A percentile compares a stretch with the other conserved stretches of the same genome.
Evolutionary conservation across 2,797 vertebrate species (phyloP).

Genomic region (Catostomus latipinnis): DNA sequence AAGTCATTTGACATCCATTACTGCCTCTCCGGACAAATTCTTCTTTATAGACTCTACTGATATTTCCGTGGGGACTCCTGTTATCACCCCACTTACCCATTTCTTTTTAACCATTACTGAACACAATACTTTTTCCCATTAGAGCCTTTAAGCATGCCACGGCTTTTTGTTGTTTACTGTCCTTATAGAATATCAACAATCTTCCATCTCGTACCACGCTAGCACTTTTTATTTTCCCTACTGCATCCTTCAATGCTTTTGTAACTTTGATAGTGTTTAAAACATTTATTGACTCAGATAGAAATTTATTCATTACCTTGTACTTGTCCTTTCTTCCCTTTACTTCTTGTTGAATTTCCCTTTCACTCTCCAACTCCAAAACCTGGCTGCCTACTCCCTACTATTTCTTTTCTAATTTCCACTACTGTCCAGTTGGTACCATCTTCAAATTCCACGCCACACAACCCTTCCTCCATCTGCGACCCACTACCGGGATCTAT

Average conservation of each 20-base stretch:
- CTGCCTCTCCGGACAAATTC: background rate
- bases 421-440: background rate
- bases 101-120: background rate
- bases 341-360: background rate
- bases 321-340: background rate
- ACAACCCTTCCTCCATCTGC: too few relatives aligned
- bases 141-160: background rate
- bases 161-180: background rate
- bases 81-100: background rate
- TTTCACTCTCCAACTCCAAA: background rate
- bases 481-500: too few relatives aligned
- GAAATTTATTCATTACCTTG: background rate
- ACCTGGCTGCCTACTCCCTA: background rate
- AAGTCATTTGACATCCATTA: background rate
- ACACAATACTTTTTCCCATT: background rate
- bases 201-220: background rate
- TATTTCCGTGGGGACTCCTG: background rate
- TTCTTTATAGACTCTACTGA: background rate
- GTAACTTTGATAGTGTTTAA: background rate
- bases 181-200: background rate
- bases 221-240: background rate
- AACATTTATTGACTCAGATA: background rate
- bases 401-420: background rate
- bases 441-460: too few relatives aligned
- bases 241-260: too few relatives aligned